A percentile compares a stretch with the other conserved stretches of the same genome.
phyloP scores from a whole-genome alignment of 2,797 vertebrate genomes.

The Threskiornis aethiopicus region DNA sequence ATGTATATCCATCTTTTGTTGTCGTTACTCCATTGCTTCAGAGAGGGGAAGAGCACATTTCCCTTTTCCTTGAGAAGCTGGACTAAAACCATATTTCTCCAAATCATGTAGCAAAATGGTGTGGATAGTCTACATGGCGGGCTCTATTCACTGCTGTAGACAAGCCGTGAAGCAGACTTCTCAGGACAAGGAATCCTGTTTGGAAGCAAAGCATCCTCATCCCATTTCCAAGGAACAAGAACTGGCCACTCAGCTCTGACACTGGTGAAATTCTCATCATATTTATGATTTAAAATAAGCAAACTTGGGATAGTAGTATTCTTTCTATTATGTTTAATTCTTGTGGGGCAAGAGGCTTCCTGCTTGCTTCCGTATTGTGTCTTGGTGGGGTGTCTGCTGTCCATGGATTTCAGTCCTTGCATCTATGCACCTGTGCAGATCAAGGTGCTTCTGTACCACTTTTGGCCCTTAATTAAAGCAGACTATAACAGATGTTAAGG shows the following conservation, averaged over 20 bases:
- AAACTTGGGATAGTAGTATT: not conserved
- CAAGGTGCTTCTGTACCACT: not conserved
- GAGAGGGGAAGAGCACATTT: accelerated
- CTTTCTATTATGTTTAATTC: not conserved
- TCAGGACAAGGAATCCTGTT: not conserved
- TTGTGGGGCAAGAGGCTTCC: not conserved
- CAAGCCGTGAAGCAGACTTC: not conserved
- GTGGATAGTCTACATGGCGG: accelerated
- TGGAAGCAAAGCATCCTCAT: not conserved
- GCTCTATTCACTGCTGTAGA: not conserved
- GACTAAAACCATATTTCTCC: not conserved
- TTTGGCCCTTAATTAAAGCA: not conserved
- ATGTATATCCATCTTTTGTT: not conserved
- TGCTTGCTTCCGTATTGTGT: not conserved
- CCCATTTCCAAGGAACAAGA: not conserved
- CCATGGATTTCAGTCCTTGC: not conserved
- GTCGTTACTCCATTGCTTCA: not conserved
- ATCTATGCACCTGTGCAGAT: not conserved
- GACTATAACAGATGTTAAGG: not conserved
- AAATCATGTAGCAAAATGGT: not conserved
- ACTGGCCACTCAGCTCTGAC: not conserved
- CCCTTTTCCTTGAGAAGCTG: not conserved
- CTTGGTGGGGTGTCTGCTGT: not conserved
- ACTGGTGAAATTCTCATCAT: not conserved
- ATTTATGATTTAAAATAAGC: not conserved